phyloP scores from a whole-genome alignment of 2,797 vertebrate species.

The Argentina silus region DNA sequence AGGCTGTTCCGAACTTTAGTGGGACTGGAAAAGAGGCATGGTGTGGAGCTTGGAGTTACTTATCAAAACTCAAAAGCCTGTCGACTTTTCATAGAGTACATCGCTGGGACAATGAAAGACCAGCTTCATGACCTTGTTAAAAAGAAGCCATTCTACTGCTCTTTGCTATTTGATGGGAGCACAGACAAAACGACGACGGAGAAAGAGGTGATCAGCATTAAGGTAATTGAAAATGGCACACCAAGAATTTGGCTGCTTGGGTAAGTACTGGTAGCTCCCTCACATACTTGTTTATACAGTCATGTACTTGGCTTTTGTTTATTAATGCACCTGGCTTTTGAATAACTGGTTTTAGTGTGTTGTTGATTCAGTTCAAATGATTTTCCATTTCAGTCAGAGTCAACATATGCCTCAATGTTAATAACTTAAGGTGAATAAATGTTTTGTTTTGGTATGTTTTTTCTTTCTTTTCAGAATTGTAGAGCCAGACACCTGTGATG shows the following conservation, averaged over 20 bases:
- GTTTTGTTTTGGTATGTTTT: not conserved
- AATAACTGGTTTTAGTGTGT: not conserved
- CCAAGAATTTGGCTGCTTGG: not conserved
- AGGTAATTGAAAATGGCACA: conserved; percentile 8
- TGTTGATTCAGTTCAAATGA: no score
- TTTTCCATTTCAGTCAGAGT: no score
- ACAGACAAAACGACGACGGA: no score
- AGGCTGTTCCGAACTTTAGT: not conserved
- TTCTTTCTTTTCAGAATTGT: not conserved
- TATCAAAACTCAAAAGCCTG: conserved; percentile 1
- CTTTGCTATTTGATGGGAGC: not conserved
- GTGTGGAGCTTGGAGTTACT: not conserved
- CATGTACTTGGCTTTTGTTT: not conserved
- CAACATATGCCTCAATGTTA: no score
- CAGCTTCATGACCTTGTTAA: not conserved
- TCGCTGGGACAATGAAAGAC: not conserved
- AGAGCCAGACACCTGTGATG: not conserved
- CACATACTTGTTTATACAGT: not conserved
- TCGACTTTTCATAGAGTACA: not conserved
- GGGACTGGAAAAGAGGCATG: not conserved
- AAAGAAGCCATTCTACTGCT: not conserved
- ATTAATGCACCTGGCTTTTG: not conserved
- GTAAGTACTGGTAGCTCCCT: not conserved
- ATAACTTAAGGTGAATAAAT: no score
- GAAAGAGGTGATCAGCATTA: not conserved